Conservation (phyloP, 1,140 invertebrate genomes). For the Drosophila subpulchrella region DNA sequence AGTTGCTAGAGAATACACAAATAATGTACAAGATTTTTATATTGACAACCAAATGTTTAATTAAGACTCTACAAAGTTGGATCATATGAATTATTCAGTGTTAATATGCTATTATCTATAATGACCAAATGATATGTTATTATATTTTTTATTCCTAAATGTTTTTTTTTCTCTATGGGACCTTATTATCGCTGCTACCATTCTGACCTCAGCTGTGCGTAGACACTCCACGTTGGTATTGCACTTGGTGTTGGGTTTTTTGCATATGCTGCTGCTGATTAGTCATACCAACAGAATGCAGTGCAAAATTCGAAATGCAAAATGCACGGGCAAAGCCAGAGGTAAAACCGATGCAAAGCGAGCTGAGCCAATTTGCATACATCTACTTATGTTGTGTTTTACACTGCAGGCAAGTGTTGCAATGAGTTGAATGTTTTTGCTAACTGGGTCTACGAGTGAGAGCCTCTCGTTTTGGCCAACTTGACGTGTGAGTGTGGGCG, state of each 20-base stretch:
- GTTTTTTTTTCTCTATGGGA: neutral
- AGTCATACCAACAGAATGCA: conserved; percentile 75
- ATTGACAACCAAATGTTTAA: no score
- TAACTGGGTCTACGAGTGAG: conserved; percentile 54
- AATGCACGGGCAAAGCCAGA: conserved; percentile 40
- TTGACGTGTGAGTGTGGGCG: conserved; percentile 12
- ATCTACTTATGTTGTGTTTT: conserved; percentile 57
- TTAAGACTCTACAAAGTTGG: no score
- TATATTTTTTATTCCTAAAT: neutral
- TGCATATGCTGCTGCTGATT: conserved; percentile 57
- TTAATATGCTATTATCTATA: no score
- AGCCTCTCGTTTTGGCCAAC: conserved; percentile 13
- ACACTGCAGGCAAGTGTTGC: conserved; percentile 40
- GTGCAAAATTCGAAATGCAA: conserved; percentile 20
- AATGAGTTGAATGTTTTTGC: conserved; percentile 41
- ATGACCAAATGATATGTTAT: neutral
- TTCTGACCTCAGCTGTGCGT: conserved; percentile 8
- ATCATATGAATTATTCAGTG: no score
- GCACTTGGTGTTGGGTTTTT: conserved; percentile 22
- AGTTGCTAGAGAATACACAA: neutral
- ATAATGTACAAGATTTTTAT: no score
- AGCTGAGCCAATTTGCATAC: conserved; percentile 74
- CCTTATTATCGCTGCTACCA: neutral
- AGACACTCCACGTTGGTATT: conserved; percentile 9
- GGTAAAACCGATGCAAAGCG: conserved; percentile 37